Base-by-base conservation (phyloP, 2,888 invertebrate genomes). In the Cephonodes hylas region DNA sequence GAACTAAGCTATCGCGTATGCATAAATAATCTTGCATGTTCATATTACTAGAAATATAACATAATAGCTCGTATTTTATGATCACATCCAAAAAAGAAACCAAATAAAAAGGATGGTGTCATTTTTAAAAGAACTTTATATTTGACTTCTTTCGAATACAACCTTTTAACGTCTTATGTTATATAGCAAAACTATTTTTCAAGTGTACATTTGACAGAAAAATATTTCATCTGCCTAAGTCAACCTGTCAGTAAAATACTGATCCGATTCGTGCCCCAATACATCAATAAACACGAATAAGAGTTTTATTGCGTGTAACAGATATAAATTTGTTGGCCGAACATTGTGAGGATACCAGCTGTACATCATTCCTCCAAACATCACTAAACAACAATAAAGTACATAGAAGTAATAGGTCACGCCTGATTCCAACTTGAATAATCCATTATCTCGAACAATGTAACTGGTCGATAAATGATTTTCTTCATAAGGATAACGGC, bases 391-490 rank as follows among this genome's bases (percentile, higher is more conserved):
- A 66, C 67, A 68, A 65, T 64, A 65, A 64, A 69, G 69, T 65
- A 67, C 48, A 64, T 66, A 71, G 62, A 71, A 69, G 68, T 74
- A 76, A 79, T 76, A 71, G 73, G 72, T 76, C 74, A 78, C 69
- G 67, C 66, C 66, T 72, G 71, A 76, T 75, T 71, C 69, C 66
- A 66, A 69, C 71, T 72, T 75, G 69, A 75, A 74, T 78, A 80
- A 82, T 83, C 76, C 72, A 82, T 82, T 81, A 74, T 74, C 72
- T 63, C 69, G 69, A 64, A 71, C 69, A 75, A 69, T 68, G 74
- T 77, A 79, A 80, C 79, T 77, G 76, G 75, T 82, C 81, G 77
- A 83, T 85, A 84, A 85, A 84, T 84, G 79, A 85, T 85, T 82
- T 82, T 73, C 76, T 75, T 77, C 79, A 75, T 81, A 77, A 79